Conservation (phyloP, 2,888 invertebrate genomes). For the Syrphus vitripennis region DNA sequence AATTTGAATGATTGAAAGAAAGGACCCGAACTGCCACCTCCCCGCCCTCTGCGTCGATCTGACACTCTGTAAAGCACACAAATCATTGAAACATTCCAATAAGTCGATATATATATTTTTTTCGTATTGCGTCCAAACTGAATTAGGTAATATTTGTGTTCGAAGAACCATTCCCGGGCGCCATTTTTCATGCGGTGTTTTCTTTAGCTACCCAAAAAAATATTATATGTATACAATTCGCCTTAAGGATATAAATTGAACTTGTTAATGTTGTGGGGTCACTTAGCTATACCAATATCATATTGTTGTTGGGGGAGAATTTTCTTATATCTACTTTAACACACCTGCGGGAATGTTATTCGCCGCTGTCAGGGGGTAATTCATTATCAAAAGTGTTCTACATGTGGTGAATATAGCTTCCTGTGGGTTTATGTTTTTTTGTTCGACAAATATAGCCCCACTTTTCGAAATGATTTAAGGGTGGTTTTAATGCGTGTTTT, state of each 20-base stretch:
- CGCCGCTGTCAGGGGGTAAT: neutral
- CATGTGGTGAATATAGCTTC: neutral
- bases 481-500: neutral
- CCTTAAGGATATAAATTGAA: neutral
- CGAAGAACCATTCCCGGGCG: neutral
- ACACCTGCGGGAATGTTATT: conserved; percentile 5
- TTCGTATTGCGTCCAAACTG: neutral
- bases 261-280: conserved; percentile 1
- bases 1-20: neutral
- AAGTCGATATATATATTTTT: neutral
- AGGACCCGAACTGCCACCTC: too few species aligned
- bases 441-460: neutral
- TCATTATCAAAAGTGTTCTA: conserved; percentile 7
- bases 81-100: neutral
- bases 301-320: too few species aligned
- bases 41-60: too few species aligned
- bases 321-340: too few species aligned
- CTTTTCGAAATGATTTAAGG: neutral
- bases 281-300: neutral
- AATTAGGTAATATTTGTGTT: neutral
- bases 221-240: neutral
- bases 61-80: neutral
- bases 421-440: neutral
- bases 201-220: neutral
- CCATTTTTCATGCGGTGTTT: neutral